phyloP scores from a whole-genome alignment of 2,888 invertebrate genomes.

The Amphipoea lucens region DNA sequence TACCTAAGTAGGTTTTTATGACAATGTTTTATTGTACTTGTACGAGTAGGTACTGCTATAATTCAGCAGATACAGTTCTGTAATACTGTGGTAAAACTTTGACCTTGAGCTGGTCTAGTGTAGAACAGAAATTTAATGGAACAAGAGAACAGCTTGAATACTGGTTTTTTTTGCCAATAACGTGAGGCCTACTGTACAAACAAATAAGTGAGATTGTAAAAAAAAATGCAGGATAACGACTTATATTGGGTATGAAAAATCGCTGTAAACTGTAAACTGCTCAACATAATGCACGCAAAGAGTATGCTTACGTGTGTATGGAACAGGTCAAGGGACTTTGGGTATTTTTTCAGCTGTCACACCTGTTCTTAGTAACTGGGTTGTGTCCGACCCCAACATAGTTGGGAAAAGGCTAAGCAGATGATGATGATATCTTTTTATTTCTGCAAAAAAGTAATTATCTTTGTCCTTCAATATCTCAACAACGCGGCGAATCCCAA shows the following conservation, averaged over 20 bases:
- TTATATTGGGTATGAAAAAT: background rate
- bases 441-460: background rate
- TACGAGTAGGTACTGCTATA: background rate
- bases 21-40: constrained; percentile 2
- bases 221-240: background rate
- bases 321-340: background rate
- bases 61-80: background rate
- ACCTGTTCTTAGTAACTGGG: background rate
- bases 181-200: background rate
- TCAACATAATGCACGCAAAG: background rate
- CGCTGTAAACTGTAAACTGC: background rate
- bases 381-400: too few species aligned
- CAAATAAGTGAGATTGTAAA: background rate
- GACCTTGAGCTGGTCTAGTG: background rate
- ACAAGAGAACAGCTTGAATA: background rate
- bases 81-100: background rate
- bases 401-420: too few species aligned
- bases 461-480: background rate
- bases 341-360: background rate
- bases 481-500: background rate
- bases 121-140: background rate
- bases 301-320: background rate
- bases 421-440: background rate
- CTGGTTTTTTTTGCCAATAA: background rate
- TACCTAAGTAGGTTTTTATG: background rate